These are phyloP conservation scores for Saturnia japonica DNA, from an alignment of 2,888 invertebrate species.

Conservation along the genomic window DNA sequence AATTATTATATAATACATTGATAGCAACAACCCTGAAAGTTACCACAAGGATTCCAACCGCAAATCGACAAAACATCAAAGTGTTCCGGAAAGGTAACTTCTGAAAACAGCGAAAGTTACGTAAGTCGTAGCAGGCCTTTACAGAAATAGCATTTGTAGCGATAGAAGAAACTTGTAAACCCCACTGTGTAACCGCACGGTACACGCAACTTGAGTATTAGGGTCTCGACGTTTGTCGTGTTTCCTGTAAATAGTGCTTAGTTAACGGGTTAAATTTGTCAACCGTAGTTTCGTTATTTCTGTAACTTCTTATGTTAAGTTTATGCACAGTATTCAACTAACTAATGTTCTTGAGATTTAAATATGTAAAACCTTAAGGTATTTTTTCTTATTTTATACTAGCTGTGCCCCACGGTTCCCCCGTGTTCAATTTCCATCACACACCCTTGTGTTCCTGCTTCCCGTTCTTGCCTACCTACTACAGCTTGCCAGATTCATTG, in stretches of 20 bases:
- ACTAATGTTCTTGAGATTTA: neutral
- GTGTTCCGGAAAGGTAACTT: conserved; percentile 51
- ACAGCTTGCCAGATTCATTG: too few relatives aligned
- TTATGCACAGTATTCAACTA: neutral
- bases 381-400: neutral
- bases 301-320: conserved; percentile 4
- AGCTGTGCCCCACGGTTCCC: too few relatives aligned
- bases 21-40: conserved; percentile 4
- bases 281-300: conserved; percentile 15
- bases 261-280: conserved; percentile 16
- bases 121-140: conserved; percentile 50
- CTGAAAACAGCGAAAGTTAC: conserved; percentile 54
- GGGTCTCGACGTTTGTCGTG: conserved; percentile 39
- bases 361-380: neutral
- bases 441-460: too few relatives aligned
- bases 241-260: conserved; percentile 53
- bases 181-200: conserved; percentile 65
- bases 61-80: conserved; percentile 58
- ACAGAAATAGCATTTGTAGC: conserved; percentile 66
- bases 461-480: too few relatives aligned
- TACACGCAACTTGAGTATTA: conserved; percentile 58
- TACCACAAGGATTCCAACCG: conserved; percentile 45
- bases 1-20: neutral
- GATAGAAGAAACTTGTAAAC: conserved; percentile 76
- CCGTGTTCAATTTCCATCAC: too few relatives aligned